Evolutionary conservation across 2,113 vertebrate genomes (phyloP).

Genomic region (Puffinus mauretanicus): DNA sequence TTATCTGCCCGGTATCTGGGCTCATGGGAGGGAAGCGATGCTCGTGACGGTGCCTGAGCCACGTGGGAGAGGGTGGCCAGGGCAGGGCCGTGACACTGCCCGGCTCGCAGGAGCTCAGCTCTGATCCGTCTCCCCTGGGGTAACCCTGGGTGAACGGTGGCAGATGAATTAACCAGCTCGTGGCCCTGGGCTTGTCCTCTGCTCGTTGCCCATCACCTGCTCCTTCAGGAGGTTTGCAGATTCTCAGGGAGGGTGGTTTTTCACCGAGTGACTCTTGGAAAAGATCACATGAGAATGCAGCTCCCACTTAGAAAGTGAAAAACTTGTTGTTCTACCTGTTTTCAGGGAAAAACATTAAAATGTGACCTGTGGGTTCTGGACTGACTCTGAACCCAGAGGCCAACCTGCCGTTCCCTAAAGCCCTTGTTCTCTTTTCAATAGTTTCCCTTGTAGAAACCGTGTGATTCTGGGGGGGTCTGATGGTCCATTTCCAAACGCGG

Average conservation of each 20-base stretch:
- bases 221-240: background rate
- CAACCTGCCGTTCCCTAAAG: background rate
- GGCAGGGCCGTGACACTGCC: background rate
- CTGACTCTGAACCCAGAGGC: background rate
- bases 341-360: background rate
- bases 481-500: accelerated
- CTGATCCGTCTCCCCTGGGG: background rate
- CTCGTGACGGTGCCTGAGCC: background rate
- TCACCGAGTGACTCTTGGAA: background rate
- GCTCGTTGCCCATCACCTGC: background rate
- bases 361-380: background rate
- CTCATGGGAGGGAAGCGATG: background rate
- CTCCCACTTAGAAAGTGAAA: background rate
- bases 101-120: background rate
- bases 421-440: background rate
- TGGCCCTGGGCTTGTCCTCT: background rate
- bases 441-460: too few species aligned
- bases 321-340: background rate
- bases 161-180: background rate
- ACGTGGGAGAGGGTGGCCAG: background rate
- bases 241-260: background rate
- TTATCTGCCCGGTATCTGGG: background rate
- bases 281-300: background rate
- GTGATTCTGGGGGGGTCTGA: background rate
- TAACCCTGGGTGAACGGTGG: background rate